Conservation (phyloP, 2,113 vertebrate genomes). For the Rhinolophus sinicus region DNA sequence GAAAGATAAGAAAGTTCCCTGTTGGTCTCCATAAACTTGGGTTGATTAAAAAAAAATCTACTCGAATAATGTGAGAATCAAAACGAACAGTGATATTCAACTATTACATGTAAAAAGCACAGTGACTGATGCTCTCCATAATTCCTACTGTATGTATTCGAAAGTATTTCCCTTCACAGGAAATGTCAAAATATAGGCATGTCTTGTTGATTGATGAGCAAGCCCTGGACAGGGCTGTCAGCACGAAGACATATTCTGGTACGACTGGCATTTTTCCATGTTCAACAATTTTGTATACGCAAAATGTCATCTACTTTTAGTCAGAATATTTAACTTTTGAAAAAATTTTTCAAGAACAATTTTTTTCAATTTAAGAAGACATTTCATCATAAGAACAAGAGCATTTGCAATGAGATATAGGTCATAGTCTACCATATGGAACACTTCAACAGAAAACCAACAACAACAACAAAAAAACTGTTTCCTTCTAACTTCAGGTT, state of each 20-base stretch:
- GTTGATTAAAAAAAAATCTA: neutral
- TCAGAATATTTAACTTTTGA: slow-evolving; percentile 70
- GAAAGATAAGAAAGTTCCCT: neutral
- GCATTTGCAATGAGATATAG: slow-evolving; percentile 54
- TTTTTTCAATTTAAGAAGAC: slow-evolving; percentile 56
- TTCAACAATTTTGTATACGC: slow-evolving; percentile 63
- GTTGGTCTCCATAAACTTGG: neutral
- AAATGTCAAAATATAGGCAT: slow-evolving; percentile 60
- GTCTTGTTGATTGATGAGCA: slow-evolving; percentile 56
- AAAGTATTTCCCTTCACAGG: slow-evolving; percentile 72
- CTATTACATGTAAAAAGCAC: slow-evolving; percentile 10
- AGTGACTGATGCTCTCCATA: neutral
- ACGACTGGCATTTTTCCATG: slow-evolving; percentile 24
- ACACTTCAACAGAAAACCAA: neutral
- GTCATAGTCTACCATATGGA: neutral
- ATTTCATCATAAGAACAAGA: slow-evolving; percentile 65
- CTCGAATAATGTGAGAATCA: neutral
- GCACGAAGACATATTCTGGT: slow-evolving; percentile 3
- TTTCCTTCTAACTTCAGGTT: neutral
- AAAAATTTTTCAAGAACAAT: slow-evolving; percentile 47
- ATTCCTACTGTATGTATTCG: slow-evolving; percentile 34
- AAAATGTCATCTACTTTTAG: slow-evolving; percentile 73
- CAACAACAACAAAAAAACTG: neutral
- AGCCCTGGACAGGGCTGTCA: slow-evolving; percentile 55
- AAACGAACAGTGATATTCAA: slow-evolving; percentile 36